These are phyloP conservation scores for Cyanoderma ruficeps DNA, from an alignment of 2,113 vertebrate genomes.

Conservation along the genomic window DNA sequence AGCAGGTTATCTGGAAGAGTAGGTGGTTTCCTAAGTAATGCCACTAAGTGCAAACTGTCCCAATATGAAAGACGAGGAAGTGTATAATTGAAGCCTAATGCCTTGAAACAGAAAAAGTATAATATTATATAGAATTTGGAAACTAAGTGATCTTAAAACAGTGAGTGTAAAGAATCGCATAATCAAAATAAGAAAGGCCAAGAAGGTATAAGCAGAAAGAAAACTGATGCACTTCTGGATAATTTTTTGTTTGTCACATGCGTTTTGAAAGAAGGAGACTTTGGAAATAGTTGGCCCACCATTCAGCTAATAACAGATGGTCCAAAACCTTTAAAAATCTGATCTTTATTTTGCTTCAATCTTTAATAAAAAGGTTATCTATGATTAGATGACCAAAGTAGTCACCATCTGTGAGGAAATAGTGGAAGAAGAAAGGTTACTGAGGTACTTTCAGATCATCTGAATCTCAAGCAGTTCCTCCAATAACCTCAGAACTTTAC, in stretches of 20 bases:
- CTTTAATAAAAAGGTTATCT: neutral
- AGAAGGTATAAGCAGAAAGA: neutral
- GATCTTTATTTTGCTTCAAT: neutral
- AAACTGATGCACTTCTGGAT: neutral
- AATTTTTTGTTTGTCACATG: neutral
- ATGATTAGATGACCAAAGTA: neutral
- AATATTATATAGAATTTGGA: neutral
- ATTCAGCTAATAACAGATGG: neutral
- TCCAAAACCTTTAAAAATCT: neutral
- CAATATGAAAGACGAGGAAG: neutral
- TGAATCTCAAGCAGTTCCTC: neutral
- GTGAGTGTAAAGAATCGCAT: neutral
- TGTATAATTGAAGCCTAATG: neutral
- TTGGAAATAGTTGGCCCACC: neutral
- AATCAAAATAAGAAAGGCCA: neutral
- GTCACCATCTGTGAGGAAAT: neutral
- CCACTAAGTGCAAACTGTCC: neutral
- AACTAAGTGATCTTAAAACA: neutral
- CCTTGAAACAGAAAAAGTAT: neutral
- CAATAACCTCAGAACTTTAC: neutral
- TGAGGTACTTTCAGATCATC: neutral
- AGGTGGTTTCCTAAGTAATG: neutral
- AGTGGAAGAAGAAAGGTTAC: neutral
- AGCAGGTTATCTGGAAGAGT: neutral
- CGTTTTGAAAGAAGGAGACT: neutral